Base-by-base conservation (phyloP, 2,113 vertebrate species). In the Cepphus grylle region DNA sequence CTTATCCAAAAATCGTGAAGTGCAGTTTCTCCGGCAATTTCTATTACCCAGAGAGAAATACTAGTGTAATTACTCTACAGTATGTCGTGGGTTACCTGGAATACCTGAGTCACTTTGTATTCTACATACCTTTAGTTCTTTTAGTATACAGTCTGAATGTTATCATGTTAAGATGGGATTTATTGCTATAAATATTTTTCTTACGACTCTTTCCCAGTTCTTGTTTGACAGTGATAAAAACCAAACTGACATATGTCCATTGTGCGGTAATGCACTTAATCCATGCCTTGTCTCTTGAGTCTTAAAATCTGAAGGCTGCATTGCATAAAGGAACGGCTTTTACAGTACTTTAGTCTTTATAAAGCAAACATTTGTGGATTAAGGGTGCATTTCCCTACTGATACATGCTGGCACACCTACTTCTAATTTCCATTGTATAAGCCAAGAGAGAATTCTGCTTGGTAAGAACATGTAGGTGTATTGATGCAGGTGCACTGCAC, bases 141-240 rank as follows among this genome's bases (percentile, higher is more conserved):
- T 65, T 34, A 78, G 47, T 56, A 45, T 86, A 89, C 81, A 36
- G 14, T 77, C 45, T 97, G 83, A 96, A 94, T 95, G 62, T 94
- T 89, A 90, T 95, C 83, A 26, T 34, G 45, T 45, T 95, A 80
- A 95, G 52, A 86, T 82, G 84, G 81, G 96, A 91, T 92, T 93
- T 94, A 92, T 76, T 95, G 52, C 93, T 95, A 87, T 85, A 96
- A 95, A 94, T 96, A 86, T 91, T 97, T 97, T 91, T 61, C 83
- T 94, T 94, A 87, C 94, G 80, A 95, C 86, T 94, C 74, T 78
- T 92, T 92, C 70, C 66, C 81, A 76, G 50, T 53, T 19, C 53
- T 92, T 94, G 83, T 89, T 91, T 85, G 91, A 85, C 34, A 40
- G 49, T 66, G 78, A 89, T 94, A 95, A 90, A 96, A 95, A 77